phyloP scores from a whole-genome alignment of 1,140 invertebrate genomes.

The Paralvinella palmiformis region DNA sequence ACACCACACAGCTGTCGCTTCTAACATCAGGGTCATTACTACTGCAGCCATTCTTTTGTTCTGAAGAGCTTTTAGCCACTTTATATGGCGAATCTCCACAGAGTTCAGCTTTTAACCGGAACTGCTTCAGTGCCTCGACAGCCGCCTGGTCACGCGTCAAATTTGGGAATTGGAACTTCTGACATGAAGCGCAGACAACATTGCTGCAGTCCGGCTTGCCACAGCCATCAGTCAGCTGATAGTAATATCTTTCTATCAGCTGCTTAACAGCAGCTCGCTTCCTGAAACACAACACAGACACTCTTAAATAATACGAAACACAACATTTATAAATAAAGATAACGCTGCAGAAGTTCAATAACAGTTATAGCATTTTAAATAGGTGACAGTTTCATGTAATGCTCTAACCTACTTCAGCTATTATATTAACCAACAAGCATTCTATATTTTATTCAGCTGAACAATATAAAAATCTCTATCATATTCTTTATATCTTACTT shows the following conservation, averaged over 20 bases:
- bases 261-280: slow-evolving; percentile 81
- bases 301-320: too few species aligned
- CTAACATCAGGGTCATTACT: too few species aligned
- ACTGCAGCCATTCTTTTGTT: neutral
- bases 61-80: slow-evolving; percentile 54
- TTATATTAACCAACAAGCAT: too few species aligned
- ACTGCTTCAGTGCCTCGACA: slow-evolving; percentile 76
- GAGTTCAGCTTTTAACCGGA: slow-evolving; percentile 73
- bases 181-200: slow-evolving; percentile 77
- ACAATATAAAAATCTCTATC: too few species aligned
- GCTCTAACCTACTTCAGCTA: too few species aligned
- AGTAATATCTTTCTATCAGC: slow-evolving; percentile 86
- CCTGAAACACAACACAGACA: slow-evolving; percentile 51
- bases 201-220: slow-evolving; percentile 78
- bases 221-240: slow-evolving; percentile 84
- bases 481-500: too few species aligned
- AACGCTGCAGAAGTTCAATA: too few species aligned
- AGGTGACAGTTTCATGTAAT: too few species aligned
- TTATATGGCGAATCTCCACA: slow-evolving; percentile 69
- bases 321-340: too few species aligned
- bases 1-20: too few species aligned
- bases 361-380: too few species aligned
- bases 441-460: too few species aligned
- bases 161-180: slow-evolving; percentile 29
- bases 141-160: slow-evolving; percentile 71